A percentile compares a stretch with the other conserved stretches of the same genome.
These are phyloP conservation scores for Epizoanthus ramosus DNA, from an alignment of 92 coral and sea anemone species.

Conservation along the genomic window DNA sequence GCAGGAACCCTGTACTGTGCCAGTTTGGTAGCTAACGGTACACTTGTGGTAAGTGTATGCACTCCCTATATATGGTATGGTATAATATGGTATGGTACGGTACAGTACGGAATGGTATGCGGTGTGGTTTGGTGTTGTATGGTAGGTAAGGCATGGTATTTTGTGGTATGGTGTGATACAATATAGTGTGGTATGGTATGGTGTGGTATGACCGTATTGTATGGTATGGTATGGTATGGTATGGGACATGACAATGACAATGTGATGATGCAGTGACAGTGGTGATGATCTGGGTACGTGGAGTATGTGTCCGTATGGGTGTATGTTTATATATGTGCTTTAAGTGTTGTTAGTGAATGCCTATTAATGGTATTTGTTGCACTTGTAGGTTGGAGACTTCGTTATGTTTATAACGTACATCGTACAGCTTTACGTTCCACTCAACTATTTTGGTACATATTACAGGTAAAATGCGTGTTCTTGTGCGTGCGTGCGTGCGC, in stretches of 20 bases:
- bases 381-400: slow-evolving; percentile 90
- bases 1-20: slow-evolving; percentile 94
- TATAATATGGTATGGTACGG: no score
- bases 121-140: no score
- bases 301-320: not conserved
- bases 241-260: no score
- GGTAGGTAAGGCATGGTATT: no score
- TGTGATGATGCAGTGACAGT: no score
- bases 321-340: not conserved
- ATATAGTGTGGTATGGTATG: no score
- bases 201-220: no score
- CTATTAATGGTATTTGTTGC: not conserved
- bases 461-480: slow-evolving; percentile 73
- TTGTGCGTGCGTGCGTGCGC: no score
- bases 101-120: no score
- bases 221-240: no score
- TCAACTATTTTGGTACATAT: slow-evolving; percentile 92
- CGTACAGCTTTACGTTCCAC: slow-evolving; percentile 89
- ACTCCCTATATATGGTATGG: not conserved
- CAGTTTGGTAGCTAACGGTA: slow-evolving; percentile 74
- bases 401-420: slow-evolving; percentile 87
- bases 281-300: no score
- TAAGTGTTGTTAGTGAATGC: not conserved
- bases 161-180: no score
- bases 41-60: slow-evolving; percentile 67